Evolutionary conservation across 1,140 invertebrate species (phyloP), one percentile per base, ranked within the genome.

Genomic region (Rhyacophila brunnea): DNA sequence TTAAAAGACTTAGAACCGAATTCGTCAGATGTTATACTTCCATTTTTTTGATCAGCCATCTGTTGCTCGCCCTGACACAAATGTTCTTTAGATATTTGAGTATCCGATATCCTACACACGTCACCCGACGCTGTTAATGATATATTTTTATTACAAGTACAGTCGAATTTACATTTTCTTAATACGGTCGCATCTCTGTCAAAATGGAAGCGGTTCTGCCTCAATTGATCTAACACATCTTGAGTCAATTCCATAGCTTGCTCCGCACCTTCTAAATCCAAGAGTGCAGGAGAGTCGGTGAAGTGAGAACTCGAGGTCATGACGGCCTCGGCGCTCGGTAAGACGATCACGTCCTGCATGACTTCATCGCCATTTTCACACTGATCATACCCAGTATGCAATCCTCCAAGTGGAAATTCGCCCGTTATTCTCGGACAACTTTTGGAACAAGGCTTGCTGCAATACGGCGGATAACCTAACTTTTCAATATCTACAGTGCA

Each of bases 241-340:
- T 28, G 23, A 28, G 23, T 28, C 13, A 53, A 28, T 9, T 45
- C 43, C 3, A 46, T 11, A 36, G 28, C 44, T 20, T 55, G 42
- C 18, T 55, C 43, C 13, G 45, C 46, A 13, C 15, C 45, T 48
- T 48, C 34, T 10, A 17, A 14, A 13, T 57, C 54, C 11, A 48
- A 57, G n/a, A 48, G 38, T 9, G 15, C 15, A 0, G 46, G 54
- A 13, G 62, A 57, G 32, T 65, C 55, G 18, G 48, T 65, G 17
- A 61, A 65, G 38, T 65, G 54, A 2, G 58, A 65, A 43, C 53
- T 60, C 11, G 54, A n/a, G 6, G 58, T 55, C 64, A 79, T 67
- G 2, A 75, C 75, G 15, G 77, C 75, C 54, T 77, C 75, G 6
- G 75, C 75, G 48, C 75, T 77, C 2, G 72, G 74, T 70, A 79